Evolutionary conservation across 2,797 vertebrate species (phyloP), one percentile per base, ranked within the genome.

Genomic region (Psittacula echo): DNA sequence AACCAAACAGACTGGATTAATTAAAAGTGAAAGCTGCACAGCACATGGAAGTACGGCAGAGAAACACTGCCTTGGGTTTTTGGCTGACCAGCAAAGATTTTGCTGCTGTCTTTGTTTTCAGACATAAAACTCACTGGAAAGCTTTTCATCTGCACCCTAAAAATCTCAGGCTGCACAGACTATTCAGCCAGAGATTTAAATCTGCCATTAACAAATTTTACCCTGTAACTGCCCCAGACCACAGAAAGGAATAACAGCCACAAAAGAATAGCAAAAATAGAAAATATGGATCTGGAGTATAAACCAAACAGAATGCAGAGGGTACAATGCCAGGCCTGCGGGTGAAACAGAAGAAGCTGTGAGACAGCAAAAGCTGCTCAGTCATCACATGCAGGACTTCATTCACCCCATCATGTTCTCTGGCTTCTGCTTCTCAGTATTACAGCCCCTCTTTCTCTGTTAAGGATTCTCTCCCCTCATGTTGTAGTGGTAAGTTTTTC

Each of bases 1-100:
- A 93, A 21, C n/a, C 45, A 87, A 89, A 89, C 56, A 92, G 32
- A 22, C 27, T 5, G 27, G 39, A 75, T 91, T 89, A 95, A 95
- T 87, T 91, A 92, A 70, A 83, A 80, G 34, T 51, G 72, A 84
- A 95, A 92, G 72, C 24, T 23, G 12, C 45, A 39, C 0, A 4
- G 13, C 54, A 58, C 34, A 24, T 73, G 53, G 16, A 93, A 84
- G 10, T 30, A 37, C 5, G 37, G 39, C 41, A 73, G 50, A 71
- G n/a, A 91, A 92, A 60, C 21, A 39, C 3, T 0, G 2, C 19
- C 70, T 72, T 76, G 42, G 42, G 29, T 37, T 89, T 87, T 70
- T 41, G 42, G 9, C 65, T 85, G 32, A 41, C 34, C 30, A 53
- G 37, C 18, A 56, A 61, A 67, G 30, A 34, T 85, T 90, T 90